Evolutionary conservation across 2,113 vertebrate species (phyloP).

Genomic region (Otus sunia): DNA sequence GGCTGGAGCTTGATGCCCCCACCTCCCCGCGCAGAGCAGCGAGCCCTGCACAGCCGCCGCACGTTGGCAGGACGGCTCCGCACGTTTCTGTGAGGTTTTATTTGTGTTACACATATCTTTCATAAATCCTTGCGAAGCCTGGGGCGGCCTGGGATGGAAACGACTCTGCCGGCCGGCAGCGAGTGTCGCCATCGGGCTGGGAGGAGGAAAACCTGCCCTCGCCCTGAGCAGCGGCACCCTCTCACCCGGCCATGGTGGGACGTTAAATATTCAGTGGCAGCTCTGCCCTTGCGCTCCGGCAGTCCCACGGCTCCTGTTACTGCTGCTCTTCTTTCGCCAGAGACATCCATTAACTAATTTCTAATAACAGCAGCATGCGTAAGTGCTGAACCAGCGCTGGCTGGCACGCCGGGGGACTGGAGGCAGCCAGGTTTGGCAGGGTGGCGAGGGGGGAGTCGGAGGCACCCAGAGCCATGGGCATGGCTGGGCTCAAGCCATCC

Average conservation of each 20-base stretch:
- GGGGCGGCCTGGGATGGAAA: not conserved
- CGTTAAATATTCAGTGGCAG: constrained; percentile 33
- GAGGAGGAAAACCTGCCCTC: not conserved
- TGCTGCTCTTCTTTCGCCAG: not conserved
- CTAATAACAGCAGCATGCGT: constrained; percentile 61
- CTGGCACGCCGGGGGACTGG: not conserved
- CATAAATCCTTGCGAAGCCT: not conserved
- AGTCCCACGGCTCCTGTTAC: constrained; percentile 33
- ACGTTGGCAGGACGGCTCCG: not conserved
- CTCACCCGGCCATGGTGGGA: not conserved
- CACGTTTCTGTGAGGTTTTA: not conserved
- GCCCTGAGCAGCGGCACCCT: not conserved
- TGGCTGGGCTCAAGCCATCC: not conserved
- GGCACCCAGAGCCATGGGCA: constrained; percentile 5
- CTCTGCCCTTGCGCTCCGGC: not conserved
- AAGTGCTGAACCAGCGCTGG: constrained; percentile 52
- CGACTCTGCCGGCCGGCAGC: not conserved
- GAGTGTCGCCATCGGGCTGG: not conserved
- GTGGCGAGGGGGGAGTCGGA: not conserved
- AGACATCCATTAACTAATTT: constrained; percentile 52
- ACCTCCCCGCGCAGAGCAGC: not conserved
- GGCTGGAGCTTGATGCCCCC: not conserved
- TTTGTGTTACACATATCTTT: constrained; percentile 31
- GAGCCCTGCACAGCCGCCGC: not conserved
- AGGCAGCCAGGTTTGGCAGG: constrained; percentile 37